These are phyloP conservation scores for Takifugu rubripes DNA, from an alignment of 2,797 vertebrate genomes.

Conservation along the genomic window DNA sequence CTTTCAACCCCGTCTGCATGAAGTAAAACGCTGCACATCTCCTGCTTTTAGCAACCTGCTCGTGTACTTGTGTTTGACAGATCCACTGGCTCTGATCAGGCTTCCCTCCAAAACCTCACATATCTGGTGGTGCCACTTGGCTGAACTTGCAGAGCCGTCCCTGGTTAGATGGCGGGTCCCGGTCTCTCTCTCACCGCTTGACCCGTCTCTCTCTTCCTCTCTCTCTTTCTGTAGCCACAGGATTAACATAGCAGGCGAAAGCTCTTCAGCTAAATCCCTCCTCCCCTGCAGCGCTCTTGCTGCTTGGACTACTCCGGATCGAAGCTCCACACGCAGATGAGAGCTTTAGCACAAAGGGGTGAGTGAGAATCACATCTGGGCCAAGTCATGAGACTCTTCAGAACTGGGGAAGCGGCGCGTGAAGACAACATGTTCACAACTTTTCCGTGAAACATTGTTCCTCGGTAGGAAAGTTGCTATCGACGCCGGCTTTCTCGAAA, in stretches of 20 bases:
- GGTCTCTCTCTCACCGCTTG: constrained; percentile 10
- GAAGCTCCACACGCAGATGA: constrained; percentile 49
- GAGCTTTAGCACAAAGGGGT: constrained; percentile 48
- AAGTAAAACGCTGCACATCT: neutral
- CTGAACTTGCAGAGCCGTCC: constrained; percentile 46
- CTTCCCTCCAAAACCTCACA: constrained; percentile 37
- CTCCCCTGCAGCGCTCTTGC: constrained; percentile 50
- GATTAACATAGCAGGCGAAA: constrained; percentile 63
- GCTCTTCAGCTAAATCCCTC: constrained; percentile 60
- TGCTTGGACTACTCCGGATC: constrained; percentile 52
- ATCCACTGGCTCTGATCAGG: constrained; percentile 21
- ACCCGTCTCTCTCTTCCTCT: constrained; percentile 11
- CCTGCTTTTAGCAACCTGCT: constrained; percentile 1
- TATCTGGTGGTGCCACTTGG: constrained; percentile 54
- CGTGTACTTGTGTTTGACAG: constrained; percentile 10
- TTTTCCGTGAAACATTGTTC: constrained; percentile 1
- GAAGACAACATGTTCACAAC: constrained; percentile 18
- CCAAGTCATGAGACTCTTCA: constrained; percentile 36
- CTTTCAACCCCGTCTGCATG: too few relatives aligned
- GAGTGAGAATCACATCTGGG: constrained; percentile 49
- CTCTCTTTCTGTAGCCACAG: constrained; percentile 44
- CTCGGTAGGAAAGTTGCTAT: too few relatives aligned
- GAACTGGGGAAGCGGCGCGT: constrained; percentile 18
- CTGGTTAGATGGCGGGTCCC: constrained; percentile 34
- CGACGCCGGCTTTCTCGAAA: neutral